These are phyloP conservation scores for Scaptomyza montana DNA, from an alignment of 1,140 invertebrate genomes.

Conservation along the genomic window DNA sequence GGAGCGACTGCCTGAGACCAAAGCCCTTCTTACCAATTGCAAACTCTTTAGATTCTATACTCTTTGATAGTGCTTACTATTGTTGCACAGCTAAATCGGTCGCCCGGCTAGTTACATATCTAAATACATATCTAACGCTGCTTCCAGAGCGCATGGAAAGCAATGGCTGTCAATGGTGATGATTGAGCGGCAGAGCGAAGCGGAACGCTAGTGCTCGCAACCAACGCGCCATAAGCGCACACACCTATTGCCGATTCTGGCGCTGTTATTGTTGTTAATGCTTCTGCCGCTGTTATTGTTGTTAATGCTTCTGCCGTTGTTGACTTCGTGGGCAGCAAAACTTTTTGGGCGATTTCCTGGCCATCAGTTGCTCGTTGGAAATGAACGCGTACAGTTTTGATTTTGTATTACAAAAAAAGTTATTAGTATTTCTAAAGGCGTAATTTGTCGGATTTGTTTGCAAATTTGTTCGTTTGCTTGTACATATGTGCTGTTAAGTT, in stretches of 20 bases:
- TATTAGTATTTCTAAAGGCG: neutral
- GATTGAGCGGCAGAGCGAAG: neutral
- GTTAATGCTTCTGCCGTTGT: conserved; percentile 27
- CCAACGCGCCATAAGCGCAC: neutral
- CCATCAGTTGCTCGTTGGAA: conserved; percentile 71
- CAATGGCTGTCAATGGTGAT: conserved; percentile 32
- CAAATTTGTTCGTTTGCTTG: too few species aligned
- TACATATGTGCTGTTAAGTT: too few species aligned
- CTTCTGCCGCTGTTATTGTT: conserved; percentile 36
- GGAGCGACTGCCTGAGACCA: too few species aligned
- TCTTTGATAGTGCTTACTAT: too few species aligned
- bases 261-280: conserved; percentile 42
- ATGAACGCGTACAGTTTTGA: conserved; percentile 72
- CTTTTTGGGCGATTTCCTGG: conserved; percentile 28
- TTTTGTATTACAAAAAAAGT: conserved; percentile 35
- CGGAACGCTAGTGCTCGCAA: neutral
- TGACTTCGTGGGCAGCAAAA: conserved; percentile 45
- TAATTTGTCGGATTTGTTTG: neutral
- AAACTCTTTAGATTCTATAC: too few species aligned
- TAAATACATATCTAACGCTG: conserved; percentile 45
- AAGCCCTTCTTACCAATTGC: too few species aligned
- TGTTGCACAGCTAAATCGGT: too few species aligned
- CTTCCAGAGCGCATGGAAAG: conserved; percentile 16
- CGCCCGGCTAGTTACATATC: too few species aligned
- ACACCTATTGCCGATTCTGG: conserved; percentile 8